Conservation (phyloP, 2,888 invertebrate genomes). For the Lapara coniferarum region DNA sequence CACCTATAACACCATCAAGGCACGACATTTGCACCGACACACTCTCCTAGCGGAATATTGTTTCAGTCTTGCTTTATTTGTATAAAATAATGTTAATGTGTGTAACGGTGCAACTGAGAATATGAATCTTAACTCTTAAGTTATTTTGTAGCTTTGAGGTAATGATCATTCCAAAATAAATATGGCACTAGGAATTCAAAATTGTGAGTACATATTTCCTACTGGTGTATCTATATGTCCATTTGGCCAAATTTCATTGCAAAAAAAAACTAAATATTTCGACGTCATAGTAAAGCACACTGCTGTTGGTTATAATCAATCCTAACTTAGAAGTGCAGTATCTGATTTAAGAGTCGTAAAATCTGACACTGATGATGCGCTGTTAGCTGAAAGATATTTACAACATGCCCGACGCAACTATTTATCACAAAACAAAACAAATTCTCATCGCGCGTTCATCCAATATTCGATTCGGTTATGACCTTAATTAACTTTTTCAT, state of each 20-base stretch:
- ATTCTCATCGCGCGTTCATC: not conserved
- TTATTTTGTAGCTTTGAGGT: not conserved
- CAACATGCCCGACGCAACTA: no score
- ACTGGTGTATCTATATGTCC: no score
- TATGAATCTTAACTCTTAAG: not conserved
- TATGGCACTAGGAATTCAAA: not conserved
- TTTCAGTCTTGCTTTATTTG: slow-evolving; percentile 47
- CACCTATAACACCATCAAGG: slow-evolving; percentile 55
- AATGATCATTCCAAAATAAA: not conserved
- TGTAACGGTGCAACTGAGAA: not conserved
- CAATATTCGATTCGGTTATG: not conserved
- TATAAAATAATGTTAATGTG: slow-evolving; percentile 13
- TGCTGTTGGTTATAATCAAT: no score
- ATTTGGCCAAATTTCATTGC: no score
- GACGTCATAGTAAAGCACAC: no score
- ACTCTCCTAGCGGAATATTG: slow-evolving; percentile 65
- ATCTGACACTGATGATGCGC: no score
- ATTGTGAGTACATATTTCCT: no score
- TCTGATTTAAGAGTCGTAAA: no score
- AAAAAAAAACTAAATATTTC: no score
- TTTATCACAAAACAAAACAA: not conserved
- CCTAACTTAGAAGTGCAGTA: no score
- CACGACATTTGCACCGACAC: slow-evolving; percentile 60
- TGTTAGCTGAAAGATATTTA: no score
- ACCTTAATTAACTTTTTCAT: slow-evolving; percentile 19